phyloP scores from a whole-genome alignment of 1,140 invertebrate genomes.

The Bombus breviceps region DNA sequence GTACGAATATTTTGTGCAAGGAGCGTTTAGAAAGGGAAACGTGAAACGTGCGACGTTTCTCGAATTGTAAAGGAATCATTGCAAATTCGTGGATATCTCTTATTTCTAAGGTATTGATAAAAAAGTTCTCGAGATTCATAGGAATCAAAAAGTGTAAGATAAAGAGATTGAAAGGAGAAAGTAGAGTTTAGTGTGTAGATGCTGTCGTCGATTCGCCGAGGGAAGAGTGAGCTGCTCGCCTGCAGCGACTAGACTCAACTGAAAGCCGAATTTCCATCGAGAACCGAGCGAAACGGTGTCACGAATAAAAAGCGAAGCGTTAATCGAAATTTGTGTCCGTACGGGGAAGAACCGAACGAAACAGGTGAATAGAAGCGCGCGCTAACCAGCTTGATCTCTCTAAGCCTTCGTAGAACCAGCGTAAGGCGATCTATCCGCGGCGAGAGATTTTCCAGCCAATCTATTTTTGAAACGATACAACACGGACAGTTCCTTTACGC shows the following conservation, averaged over 20 bases:
- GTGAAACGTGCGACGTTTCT: not conserved
- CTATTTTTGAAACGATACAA: not conserved
- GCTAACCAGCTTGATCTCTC: conserved; percentile 24
- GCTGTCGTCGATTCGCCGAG: not conserved
- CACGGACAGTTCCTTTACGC: not conserved
- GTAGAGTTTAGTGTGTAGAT: not conserved
- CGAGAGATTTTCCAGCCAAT: not conserved
- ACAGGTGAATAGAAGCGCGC: conserved; percentile 37
- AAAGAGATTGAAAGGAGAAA: not conserved
- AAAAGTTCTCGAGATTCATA: not conserved
- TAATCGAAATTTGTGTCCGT: conserved; percentile 33
- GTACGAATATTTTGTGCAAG: conserved; percentile 5
- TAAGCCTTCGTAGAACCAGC: not conserved
- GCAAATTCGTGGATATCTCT: not conserved
- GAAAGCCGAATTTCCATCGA: conserved; percentile 32
- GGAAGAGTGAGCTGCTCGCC: conserved; percentile 22
- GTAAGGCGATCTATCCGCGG: not conserved
- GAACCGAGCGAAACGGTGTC: conserved; percentile 53
- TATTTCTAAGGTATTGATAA: not conserved
- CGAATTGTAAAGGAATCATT: not conserved
- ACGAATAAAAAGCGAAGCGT: conserved; percentile 51
- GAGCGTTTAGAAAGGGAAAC: not conserved
- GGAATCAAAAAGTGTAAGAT: not conserved
- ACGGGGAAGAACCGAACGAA: conserved; percentile 36
- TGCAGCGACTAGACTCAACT: conserved; percentile 9